phyloP scores from a whole-genome alignment of 2,797 vertebrate genomes.

The Pitangus sulphuratus region DNA sequence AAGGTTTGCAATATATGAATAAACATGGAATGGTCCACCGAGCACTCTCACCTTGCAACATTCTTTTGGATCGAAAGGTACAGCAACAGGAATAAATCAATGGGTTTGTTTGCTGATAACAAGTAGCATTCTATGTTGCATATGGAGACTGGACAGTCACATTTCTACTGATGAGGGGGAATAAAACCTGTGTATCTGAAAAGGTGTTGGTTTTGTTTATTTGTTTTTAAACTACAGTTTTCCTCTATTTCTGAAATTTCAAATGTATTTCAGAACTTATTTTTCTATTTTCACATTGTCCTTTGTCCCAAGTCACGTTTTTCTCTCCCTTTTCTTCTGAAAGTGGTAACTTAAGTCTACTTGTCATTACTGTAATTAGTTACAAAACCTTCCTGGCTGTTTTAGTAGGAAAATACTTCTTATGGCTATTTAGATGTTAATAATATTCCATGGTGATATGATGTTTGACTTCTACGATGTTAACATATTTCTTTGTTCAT shows the following conservation, averaged over 20 bases:
- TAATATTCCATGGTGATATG: background rate
- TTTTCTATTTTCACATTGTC: background rate
- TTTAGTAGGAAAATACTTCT: background rate
- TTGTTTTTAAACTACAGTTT: background rate
- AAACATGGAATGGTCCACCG: slow-evolving; percentile 91
- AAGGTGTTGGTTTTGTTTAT: background rate
- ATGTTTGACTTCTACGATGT: background rate
- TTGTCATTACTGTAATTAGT: background rate
- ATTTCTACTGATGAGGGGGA: background rate
- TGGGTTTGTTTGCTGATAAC: background rate
- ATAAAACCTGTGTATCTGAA: background rate
- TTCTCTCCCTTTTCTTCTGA: background rate
- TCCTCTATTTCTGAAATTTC: background rate
- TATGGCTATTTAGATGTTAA: background rate
- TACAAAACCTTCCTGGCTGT: background rate
- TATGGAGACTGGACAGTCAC: background rate
- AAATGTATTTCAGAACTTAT: background rate
- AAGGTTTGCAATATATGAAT: slow-evolving; percentile 95
- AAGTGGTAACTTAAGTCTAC: background rate
- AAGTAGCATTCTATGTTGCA: background rate
- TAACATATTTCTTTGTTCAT: background rate
- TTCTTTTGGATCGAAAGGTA: slow-evolving; percentile 93
- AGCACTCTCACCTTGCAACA: slow-evolving; percentile 88
- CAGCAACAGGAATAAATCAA: background rate
- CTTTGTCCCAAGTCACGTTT: background rate